Evolutionary conservation across 2,797 vertebrate species (phyloP).

Genomic region (Neosilurus mollespiculum): DNA sequence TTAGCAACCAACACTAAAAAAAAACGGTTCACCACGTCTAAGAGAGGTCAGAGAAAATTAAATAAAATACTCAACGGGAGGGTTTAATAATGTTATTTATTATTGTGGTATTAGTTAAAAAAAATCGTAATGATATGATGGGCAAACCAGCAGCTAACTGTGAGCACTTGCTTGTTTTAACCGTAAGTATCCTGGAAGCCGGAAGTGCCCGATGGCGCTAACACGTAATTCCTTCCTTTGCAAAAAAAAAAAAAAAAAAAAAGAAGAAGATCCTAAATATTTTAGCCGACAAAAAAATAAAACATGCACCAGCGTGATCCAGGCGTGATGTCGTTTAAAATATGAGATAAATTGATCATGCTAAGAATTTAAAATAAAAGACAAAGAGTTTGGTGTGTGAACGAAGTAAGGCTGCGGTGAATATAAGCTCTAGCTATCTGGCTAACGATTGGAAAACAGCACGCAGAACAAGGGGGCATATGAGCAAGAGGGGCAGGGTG

Average conservation of each 20-base stretch:
- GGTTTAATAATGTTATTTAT: background rate
- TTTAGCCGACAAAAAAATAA: slow-evolving; percentile 61
- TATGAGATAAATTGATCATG: slow-evolving; percentile 13
- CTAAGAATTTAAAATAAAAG: slow-evolving; percentile 51
- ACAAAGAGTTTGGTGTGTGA: slow-evolving; percentile 51
- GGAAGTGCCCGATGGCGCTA: slow-evolving; percentile 79
- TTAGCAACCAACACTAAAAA: background rate
- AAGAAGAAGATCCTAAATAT: slow-evolving; percentile 67
- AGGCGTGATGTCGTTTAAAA: slow-evolving; percentile 30
- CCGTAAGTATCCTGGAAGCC: slow-evolving; percentile 78
- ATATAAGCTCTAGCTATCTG: slow-evolving; percentile 68
- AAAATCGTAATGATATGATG: background rate
- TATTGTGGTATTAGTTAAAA: background rate
- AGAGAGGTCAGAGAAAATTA: background rate
- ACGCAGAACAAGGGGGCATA: slow-evolving; percentile 72
- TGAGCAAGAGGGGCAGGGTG: slow-evolving; percentile 64
- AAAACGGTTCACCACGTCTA: too few species aligned
- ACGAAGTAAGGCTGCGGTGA: slow-evolving; percentile 68
- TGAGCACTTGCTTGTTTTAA: slow-evolving; percentile 61
- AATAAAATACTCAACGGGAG: background rate
- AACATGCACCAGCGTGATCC: slow-evolving; percentile 47
- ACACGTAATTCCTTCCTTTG: slow-evolving; percentile 79
- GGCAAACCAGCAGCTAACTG: background rate
- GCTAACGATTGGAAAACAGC: slow-evolving; percentile 76
- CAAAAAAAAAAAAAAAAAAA: slow-evolving; percentile 60